Evolutionary conservation across 2,797 vertebrate genomes (phyloP), one percentile per base, ranked within the genome.

Genomic region (Champsocephalus gunnari): DNA sequence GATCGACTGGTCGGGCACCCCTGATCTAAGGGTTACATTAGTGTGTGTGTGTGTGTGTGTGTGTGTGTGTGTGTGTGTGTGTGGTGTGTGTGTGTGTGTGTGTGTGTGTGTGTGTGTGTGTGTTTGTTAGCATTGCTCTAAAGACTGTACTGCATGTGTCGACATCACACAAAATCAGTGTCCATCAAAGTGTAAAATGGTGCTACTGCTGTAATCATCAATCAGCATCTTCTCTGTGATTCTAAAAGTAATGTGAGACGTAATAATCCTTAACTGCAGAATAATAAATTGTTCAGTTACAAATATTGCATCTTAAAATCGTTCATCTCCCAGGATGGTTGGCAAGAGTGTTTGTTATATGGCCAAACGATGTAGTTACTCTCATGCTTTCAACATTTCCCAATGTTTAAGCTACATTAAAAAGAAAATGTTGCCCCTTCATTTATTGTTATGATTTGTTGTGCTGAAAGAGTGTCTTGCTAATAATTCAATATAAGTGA

Each of bases 11-110:
- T 21, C 2, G 21, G 21, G 21, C 21, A 21, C 21, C 21, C 21
- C 21, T 21, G 21, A 66, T 73, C 60, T 48, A 43, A 70, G 24
- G 24, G 75, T 85, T 84, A 81, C 49, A 59, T 84, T 76, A 83
- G 71, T 21, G 41, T 21, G 58, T 11, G 47, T 44, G 34, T 65
- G 9, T 57, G 73, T 59, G 55, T 44, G 47, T 38, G 56, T 50
- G 67, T 21, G 45, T 45, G 21, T 19, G n/a, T 43, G 50, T 21
- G 13, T 19, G 13, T 55, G 43, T 59, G 66, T 60, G 19, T 43
- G 41, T 19, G 34, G 62, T 56, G 41, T 48, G 16, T 32, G 49
- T 53, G 13, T 59, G 0, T 1, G 1, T 1, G 1, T 1, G 1
- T 1, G 1, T 2, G 2, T 2, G 2, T 21, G 21, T 21, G 21